A percentile compares a stretch with the other conserved stretches of the same genome.
Evolutionary conservation across 2,113 vertebrate genomes (phyloP).

Genomic region (Uria lomvia): DNA sequence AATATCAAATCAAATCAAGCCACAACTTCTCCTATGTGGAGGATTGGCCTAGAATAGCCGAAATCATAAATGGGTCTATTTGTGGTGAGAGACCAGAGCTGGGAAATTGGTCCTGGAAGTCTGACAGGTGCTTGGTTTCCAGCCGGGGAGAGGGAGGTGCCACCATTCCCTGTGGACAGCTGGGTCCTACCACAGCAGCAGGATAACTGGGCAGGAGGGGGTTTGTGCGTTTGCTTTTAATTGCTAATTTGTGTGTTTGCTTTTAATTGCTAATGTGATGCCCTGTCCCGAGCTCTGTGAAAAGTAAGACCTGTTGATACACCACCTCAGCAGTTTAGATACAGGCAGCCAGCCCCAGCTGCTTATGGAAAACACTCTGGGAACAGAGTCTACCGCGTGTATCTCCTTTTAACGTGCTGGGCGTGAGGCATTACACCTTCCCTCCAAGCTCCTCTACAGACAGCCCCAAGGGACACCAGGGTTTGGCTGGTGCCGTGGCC

Average conservation of each 20-base stretch:
- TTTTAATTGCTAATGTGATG: not conserved
- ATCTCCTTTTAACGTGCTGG: not conserved
- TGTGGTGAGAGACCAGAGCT: not conserved
- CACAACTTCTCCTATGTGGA: not conserved
- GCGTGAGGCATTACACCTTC: not conserved
- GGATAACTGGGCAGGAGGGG: not conserved
- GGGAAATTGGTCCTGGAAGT: not conserved
- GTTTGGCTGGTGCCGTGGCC: not conserved
- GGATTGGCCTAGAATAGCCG: not conserved
- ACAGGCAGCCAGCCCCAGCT: not conserved
- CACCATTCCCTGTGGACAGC: not conserved
- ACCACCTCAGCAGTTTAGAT: not conserved
- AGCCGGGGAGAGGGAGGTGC: not conserved
- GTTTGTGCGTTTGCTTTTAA: not conserved
- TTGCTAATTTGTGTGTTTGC: not conserved
- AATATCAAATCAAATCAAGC: not conserved
- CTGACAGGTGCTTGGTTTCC: accelerated
- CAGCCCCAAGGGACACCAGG: not conserved
- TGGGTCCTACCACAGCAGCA: not conserved
- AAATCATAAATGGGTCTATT: accelerated
- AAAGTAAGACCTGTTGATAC: not conserved
- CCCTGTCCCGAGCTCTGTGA: too few relatives aligned
- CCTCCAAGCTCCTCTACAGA: not conserved
- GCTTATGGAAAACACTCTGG: not conserved
- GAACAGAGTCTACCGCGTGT: not conserved